Evolutionary conservation across 2,888 invertebrate species (phyloP).

Genomic region (Eubasilissa splendida): DNA sequence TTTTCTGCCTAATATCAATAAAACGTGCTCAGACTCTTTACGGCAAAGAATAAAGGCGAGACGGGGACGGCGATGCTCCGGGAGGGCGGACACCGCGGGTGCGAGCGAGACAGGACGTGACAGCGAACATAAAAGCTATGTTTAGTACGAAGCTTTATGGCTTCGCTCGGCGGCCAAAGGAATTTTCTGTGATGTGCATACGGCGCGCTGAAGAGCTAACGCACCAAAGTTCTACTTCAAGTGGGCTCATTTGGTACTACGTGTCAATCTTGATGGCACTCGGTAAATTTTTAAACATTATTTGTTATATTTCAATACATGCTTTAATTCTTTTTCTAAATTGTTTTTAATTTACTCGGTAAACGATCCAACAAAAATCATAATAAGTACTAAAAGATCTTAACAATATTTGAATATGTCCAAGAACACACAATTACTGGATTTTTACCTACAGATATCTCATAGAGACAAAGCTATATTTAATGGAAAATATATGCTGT

Average conservation of each 20-base stretch:
- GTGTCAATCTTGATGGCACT: neutral
- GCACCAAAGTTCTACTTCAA: neutral
- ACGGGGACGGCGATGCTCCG: conserved; percentile 30
- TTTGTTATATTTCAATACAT: neutral
- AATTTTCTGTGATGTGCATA: conserved; percentile 47
- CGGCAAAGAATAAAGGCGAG: conserved; percentile 9
- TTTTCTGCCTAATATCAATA: conserved; percentile 52
- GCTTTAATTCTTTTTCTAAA: neutral
- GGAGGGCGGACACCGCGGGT: neutral
- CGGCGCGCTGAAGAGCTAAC: neutral
- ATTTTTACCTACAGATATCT: too few species aligned
- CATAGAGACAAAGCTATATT: too few species aligned
- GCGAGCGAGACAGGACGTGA: conserved; percentile 39
- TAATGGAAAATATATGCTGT: too few species aligned
- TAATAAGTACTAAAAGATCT: conserved; percentile 13
- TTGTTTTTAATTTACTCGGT: conserved; percentile 1
- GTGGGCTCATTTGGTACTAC: neutral
- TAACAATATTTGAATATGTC: neutral
- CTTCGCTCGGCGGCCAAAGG: conserved; percentile 52
- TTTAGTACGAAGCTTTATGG: conserved; percentile 50
- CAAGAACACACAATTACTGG: too few species aligned
- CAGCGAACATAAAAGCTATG: conserved; percentile 46
- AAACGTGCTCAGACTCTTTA: conserved; percentile 49
- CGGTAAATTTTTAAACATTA: neutral
- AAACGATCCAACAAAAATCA: neutral